phyloP scores from a whole-genome alignment of 2,113 vertebrate genomes.

The Notechis scutatus region DNA sequence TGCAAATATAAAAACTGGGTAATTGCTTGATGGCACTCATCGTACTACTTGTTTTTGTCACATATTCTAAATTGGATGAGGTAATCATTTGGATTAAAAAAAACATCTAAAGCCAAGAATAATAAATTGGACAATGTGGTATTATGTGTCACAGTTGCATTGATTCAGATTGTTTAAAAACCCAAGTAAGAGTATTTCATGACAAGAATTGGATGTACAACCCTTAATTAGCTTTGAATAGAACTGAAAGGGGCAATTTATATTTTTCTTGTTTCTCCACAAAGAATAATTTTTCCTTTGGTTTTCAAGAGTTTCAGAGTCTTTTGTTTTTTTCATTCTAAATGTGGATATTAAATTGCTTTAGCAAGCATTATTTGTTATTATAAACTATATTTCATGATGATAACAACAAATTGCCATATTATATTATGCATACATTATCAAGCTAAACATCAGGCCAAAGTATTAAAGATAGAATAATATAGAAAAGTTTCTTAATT shows the following conservation, averaged over 20 bases:
- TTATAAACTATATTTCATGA: conserved; percentile 14
- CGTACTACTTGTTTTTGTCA: neutral
- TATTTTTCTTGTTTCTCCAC: conserved; percentile 40
- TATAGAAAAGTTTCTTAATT: neutral
- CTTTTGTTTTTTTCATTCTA: conserved; percentile 30
- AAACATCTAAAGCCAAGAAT: neutral
- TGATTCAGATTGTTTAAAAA: accelerated
- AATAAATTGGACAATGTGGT: neutral
- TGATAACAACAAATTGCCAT: neutral
- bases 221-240: conserved; percentile 54
- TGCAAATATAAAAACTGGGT: neutral
- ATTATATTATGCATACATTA: conserved; percentile 9
- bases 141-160: conserved; percentile 38
- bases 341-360: neutral
- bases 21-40: neutral
- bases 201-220: conserved; percentile 14
- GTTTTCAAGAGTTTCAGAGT: neutral
- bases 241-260: conserved; percentile 53
- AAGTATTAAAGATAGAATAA: neutral
- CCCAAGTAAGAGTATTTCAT: conserved; percentile 9
- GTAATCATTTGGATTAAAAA: conserved; percentile 27
- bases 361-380: neutral
- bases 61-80: neutral
- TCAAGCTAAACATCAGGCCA: neutral
- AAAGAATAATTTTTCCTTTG: conserved; percentile 15